Evolutionary conservation across 2,888 invertebrate genomes (phyloP).

Genomic region (Mythimna loreyi): DNA sequence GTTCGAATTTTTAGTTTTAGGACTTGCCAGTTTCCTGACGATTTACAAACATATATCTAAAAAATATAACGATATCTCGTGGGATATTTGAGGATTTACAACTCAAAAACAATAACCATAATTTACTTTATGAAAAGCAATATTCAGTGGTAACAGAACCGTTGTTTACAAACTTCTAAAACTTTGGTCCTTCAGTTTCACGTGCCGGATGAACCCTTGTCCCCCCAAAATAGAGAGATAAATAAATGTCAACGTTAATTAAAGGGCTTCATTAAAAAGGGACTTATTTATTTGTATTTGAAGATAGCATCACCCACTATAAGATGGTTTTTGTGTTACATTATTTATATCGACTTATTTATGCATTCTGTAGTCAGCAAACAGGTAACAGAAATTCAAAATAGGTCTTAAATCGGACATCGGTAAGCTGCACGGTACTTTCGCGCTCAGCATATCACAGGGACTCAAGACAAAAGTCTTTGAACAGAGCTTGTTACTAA

Average conservation of each 20-base stretch:
- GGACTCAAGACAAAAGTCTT: too few species aligned
- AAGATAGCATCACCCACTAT: conserved; percentile 4
- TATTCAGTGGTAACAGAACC: neutral
- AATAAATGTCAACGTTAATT: conserved; percentile 30
- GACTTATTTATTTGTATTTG: conserved; percentile 36
- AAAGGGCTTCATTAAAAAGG: conserved; percentile 32
- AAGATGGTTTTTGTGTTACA: neutral
- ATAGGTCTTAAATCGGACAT: too few species aligned
- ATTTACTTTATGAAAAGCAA: conserved; percentile 9
- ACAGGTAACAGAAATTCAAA: neutral
- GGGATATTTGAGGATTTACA: neutral
- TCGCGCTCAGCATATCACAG: too few species aligned
- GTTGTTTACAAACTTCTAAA: conserved; percentile 8
- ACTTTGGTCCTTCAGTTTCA: conserved; percentile 8
- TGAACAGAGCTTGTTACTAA: too few species aligned
- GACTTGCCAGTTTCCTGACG: too few species aligned
- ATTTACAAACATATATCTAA: neutral
- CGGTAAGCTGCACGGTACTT: too few species aligned
- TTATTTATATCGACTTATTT: neutral
- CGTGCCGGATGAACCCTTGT: neutral
- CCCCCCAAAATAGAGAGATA: neutral
- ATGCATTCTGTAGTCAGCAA: neutral
- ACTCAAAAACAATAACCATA: neutral
- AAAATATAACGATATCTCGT: neutral
- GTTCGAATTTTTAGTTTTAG: too few species aligned